Base-by-base conservation (phyloP, 2,113 vertebrate genomes). In the Trichechus manatus region DNA sequence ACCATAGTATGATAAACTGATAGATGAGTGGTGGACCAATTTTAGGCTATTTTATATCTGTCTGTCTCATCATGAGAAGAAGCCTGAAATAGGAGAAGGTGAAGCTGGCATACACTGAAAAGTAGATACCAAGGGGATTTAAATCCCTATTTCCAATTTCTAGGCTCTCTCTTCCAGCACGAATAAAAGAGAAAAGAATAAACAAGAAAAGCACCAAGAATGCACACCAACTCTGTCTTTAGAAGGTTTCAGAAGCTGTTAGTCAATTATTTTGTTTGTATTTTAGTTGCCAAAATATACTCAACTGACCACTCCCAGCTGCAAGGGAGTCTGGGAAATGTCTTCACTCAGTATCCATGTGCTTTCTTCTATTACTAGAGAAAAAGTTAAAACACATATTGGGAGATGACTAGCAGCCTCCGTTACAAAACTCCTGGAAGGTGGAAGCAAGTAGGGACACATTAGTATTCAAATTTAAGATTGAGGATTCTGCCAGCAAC, bases 261-360 rank as follows among this genome's bases (percentile, higher is more conserved):
- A 64, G 64, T 23, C 39, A 31, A 2, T 10, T 3, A 42, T 68
- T 53, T 56, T 56, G 27, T 39, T 83, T 39, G 7, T 31, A 23
- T 44, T 19, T 53, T 53, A 27, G 0, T 33, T 36, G 17, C 31
- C n/a, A 59, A 17, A 59, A 39, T 78, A 23, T 20, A 29, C 25
- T 39, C 11, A 3, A 0, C 15, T 36, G 50, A 36, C 14, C 59
- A 33, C 3, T 0, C 22, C 15, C 42, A 47, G 50, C 9, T 6
- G 1, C 9, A 3, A 66, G 31, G n/a, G 13, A 14, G 7, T 23
- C 29, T 36, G 29, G 17, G 23, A 56, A 47, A 78, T 1, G 6
- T 27, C 10, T 44, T 10, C 23, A 14, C 44, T 27, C 7, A 3
- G 10, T 22, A 15, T 64, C 9, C 1, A 8, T 22, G 20, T 42